Evolutionary conservation across 1,140 invertebrate genomes (phyloP).

Genomic region (Ladona fulva): DNA sequence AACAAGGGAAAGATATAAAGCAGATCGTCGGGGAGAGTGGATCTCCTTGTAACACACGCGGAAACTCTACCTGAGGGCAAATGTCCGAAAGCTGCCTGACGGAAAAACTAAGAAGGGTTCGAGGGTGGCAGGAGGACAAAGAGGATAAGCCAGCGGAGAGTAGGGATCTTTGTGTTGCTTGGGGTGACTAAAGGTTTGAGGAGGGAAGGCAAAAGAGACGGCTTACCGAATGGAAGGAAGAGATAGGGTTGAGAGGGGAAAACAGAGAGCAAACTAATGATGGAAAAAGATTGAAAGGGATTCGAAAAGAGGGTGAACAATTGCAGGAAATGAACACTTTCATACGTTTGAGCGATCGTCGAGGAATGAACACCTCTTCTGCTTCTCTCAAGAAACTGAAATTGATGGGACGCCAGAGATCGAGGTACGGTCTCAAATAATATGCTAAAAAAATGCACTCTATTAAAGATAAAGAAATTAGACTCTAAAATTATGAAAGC

Average conservation of each 20-base stretch:
- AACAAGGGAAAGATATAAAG: background rate
- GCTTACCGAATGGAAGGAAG: background rate
- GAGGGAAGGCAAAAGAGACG: background rate
- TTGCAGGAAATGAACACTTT: background rate
- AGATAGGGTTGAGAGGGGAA: background rate
- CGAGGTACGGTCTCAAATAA: no score
- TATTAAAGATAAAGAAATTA: no score
- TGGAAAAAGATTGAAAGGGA: background rate
- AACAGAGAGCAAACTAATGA: background rate
- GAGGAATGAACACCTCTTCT: no score
- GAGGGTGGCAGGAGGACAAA: background rate
- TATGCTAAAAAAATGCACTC: no score
- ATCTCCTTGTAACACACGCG: background rate
- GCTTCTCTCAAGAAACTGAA: no score
- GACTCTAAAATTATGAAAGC: no score
- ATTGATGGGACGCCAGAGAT: no score
- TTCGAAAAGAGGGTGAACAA: background rate
- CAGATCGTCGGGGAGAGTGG: background rate
- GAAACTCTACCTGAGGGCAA: background rate
- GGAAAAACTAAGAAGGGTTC: background rate
- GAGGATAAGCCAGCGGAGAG: background rate
- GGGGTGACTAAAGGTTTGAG: background rate
- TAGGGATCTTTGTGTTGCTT: background rate
- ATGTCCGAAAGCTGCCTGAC: constrained; percentile 1
- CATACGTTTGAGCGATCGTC: background rate